Evolutionary conservation across 2,113 vertebrate species (phyloP).

Genomic region (Spermophilus dauricus): DNA sequence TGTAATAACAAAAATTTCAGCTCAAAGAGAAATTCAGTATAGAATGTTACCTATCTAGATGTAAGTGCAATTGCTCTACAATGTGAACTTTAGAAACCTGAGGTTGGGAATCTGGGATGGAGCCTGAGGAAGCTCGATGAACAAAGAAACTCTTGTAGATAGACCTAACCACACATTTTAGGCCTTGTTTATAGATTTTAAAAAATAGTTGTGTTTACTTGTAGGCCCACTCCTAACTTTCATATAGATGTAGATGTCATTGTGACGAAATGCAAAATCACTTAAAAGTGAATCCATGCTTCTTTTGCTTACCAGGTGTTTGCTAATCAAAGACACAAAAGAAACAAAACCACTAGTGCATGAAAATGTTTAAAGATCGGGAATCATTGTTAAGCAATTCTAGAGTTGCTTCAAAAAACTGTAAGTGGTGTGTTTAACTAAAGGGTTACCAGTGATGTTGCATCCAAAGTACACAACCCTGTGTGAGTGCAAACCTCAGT

Average conservation of each 20-base stretch:
- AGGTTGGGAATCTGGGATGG: background rate
- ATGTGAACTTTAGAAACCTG: background rate
- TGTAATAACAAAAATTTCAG: background rate
- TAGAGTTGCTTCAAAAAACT: constrained; percentile 54
- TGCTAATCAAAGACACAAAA: constrained; percentile 28
- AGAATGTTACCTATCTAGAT: background rate
- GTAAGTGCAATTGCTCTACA: constrained; percentile 16
- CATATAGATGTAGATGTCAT: background rate
- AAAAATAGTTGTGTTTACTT: background rate
- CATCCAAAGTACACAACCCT: background rate
- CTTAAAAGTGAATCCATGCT: background rate
- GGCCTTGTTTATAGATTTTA: background rate
- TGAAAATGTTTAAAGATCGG: background rate
- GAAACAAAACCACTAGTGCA: background rate
- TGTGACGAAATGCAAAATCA: background rate
- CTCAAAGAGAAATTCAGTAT: background rate
- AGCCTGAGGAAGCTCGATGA: background rate
- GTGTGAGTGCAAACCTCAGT: background rate
- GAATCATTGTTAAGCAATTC: background rate
- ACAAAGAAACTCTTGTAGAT: background rate
- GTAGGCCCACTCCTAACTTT: background rate
- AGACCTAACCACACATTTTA: background rate
- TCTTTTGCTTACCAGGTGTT: constrained; percentile 21
- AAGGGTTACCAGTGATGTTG: background rate
- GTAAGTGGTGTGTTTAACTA: background rate